Base-by-base conservation (phyloP, 2,797 vertebrate genomes). In the Rhinophrynus dorsalis region DNA sequence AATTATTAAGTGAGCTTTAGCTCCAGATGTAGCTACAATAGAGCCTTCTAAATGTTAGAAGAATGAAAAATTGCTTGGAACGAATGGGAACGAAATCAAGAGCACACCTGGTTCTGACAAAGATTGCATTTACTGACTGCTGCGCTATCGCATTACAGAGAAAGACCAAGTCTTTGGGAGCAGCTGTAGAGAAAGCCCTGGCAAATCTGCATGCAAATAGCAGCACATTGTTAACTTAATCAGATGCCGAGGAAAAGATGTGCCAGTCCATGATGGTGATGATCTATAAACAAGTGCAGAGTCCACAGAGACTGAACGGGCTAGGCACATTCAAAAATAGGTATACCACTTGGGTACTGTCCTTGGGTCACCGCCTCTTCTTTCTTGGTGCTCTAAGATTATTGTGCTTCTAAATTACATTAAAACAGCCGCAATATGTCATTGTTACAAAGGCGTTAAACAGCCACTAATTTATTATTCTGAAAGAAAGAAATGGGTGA, bases 171-270 rank as follows among this genome's bases (percentile, higher is more conserved):
- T 95, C 96, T 95, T 88, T 75, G 89, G 89, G 90, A 91, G 89
- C 91, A 93, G 90, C 90, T 92, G 90, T 90, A 92, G 90, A 92
- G 91, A 91, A 91, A 89, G 92, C 90, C 91, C 92, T 90, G 85
- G 90, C 86, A 97, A 98, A 97, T 99, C 96, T 96, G 93, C 94
- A 99, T 98, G 95, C 94, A 98, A 98, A 99, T 98, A 98, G 95
- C 95, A 94, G 90, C 91, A 94, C 95, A 98, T 99, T 96, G 95
- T 98, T 97, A 98, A 96, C 94, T 98, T 96, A 98, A 97, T 99
- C 96, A 98, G 95, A 97, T 98, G 94, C 95, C 91, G 92, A 91
- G 92, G 91, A 94, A 90, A 93, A 93, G 88, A 89, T 86, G 88
- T 83, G 86, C 85, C 89, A 88, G 85, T 81, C 82, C 82, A 81